Conservation (phyloP, 2,888 invertebrate species). For the Noctua comes region DNA sequence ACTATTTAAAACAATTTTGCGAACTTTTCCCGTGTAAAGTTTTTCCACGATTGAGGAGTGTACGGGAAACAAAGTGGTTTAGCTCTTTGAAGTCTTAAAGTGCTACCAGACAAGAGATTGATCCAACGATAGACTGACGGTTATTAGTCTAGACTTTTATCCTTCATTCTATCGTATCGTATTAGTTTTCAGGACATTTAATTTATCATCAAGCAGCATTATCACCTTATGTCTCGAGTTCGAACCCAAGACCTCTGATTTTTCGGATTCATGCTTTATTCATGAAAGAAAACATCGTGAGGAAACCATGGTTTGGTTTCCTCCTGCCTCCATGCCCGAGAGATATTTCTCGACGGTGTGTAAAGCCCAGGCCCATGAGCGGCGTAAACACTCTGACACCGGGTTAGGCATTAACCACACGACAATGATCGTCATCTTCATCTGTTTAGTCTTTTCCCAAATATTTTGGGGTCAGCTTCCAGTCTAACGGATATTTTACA, state of each 20-base stretch:
- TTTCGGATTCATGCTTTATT: too few relatives aligned
- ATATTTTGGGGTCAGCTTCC: not conserved
- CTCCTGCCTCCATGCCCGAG: too few relatives aligned
- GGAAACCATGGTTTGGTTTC: too few relatives aligned
- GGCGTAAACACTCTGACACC: too few relatives aligned
- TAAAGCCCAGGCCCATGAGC: too few relatives aligned
- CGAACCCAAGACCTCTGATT: too few relatives aligned
- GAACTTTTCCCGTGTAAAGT: slow-evolving; percentile 38
- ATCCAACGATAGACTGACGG: not conserved
- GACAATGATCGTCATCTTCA: too few relatives aligned
- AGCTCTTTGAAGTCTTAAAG: slow-evolving; percentile 1
- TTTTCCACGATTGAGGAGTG: slow-evolving; percentile 22
- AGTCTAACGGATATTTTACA: not conserved
- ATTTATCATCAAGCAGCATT: not conserved
- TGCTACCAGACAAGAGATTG: slow-evolving; percentile 7
- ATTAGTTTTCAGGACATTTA: not conserved
- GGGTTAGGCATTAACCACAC: too few relatives aligned
- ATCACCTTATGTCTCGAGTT: not conserved
- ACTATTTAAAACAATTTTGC: slow-evolving; percentile 64
- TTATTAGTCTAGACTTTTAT: not conserved
- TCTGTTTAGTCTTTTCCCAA: not conserved
- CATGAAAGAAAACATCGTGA: too few relatives aligned
- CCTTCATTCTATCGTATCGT: not conserved
- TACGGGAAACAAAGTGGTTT: slow-evolving; percentile 24
- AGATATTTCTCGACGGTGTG: too few relatives aligned